Percentiles rank a stretch among this genome's conserved stretches.
Conservation (phyloP, 2,888 invertebrate species). For the Drosophila fungiperda region DNA sequence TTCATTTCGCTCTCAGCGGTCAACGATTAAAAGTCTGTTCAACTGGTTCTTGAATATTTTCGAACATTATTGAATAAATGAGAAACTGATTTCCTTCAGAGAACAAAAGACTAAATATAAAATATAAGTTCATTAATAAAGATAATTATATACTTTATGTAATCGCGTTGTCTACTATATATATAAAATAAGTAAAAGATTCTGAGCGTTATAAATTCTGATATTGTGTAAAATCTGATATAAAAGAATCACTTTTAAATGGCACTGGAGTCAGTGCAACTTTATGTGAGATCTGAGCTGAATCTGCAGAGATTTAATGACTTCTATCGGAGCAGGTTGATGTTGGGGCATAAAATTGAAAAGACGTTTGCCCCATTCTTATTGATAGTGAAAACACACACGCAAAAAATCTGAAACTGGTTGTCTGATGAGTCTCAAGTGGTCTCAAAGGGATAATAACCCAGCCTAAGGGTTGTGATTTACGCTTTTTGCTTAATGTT, state of each 20-base stretch:
- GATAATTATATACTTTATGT: neutral
- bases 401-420: slow-evolving; percentile 18
- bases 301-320: slow-evolving; percentile 63
- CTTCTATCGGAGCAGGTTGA: slow-evolving; percentile 47
- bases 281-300: neutral
- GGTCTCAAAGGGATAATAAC: slow-evolving; percentile 69
- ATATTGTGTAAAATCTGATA: neutral
- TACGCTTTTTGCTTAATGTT: slow-evolving; percentile 24
- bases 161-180: neutral
- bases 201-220: neutral
- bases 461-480: slow-evolving; percentile 51
- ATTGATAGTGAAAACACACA: slow-evolving; percentile 37
- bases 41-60: neutral
- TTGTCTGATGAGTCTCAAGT: slow-evolving; percentile 64
- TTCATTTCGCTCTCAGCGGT: slow-evolving; percentile 15
- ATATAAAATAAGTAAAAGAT: neutral
- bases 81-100: neutral
- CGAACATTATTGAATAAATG: neutral
- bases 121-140: neutral
- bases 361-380: slow-evolving; percentile 24
- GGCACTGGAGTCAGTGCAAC: neutral
- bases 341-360: slow-evolving; percentile 34
- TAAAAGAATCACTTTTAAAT: neutral
- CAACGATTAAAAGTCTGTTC: slow-evolving; percentile 5
- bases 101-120: neutral